Percentiles rank a stretch among this genome's conserved stretches.
Conservation (phyloP, 1,140 invertebrate genomes). For the Antheraea pernyi region DNA sequence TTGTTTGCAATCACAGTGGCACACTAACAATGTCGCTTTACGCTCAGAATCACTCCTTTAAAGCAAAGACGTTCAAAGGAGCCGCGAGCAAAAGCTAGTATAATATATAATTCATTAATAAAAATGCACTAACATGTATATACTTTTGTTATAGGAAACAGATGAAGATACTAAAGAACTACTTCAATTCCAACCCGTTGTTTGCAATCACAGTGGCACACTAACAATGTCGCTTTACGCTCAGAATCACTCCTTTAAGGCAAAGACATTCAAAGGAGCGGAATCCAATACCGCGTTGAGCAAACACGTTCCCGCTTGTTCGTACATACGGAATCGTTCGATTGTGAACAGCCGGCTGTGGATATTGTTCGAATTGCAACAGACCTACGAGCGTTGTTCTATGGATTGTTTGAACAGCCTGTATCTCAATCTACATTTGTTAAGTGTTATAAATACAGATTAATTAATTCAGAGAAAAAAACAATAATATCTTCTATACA, state of each 20-base stretch:
- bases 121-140: too few species aligned
- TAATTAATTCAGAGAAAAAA: too few species aligned
- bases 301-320: constrained; percentile 10
- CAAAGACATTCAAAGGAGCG: constrained; percentile 11
- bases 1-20: background rate
- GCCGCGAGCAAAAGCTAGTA: background rate
- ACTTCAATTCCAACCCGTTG: background rate
- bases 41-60: background rate
- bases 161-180: background rate
- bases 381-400: background rate
- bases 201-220: background rate
- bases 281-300: constrained; percentile 10
- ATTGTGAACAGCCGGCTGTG: constrained; percentile 6
- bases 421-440: too few species aligned
- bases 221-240: constrained; percentile 2
- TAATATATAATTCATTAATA: too few species aligned
- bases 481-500: too few species aligned
- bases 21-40: constrained; percentile 3
- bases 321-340: background rate
- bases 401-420: background rate
- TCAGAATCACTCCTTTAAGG: background rate
- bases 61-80: constrained; percentile 11
- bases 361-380: background rate
- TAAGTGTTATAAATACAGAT: too few species aligned
- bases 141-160: too few species aligned